A percentile compares a stretch with the other conserved stretches of the same genome.
Conservation (phyloP, 2,888 invertebrate genomes). For the Cerceris rybyensis region DNA sequence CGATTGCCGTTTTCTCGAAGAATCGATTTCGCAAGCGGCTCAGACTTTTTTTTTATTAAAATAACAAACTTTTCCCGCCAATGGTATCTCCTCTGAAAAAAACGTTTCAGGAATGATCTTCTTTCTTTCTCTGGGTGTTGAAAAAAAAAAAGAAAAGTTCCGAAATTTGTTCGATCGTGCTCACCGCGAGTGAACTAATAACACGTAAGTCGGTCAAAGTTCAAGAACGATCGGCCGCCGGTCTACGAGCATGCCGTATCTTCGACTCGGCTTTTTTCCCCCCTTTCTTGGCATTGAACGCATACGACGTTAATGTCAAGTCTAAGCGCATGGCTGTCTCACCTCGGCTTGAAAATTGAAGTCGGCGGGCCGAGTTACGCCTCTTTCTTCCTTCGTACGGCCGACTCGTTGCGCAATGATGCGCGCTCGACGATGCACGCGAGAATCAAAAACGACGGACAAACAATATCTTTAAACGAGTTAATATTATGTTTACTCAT, state of each 20-base stretch:
- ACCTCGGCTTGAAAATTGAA: constrained; percentile 30
- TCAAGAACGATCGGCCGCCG: constrained; percentile 27
- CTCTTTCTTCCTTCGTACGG: constrained; percentile 34
- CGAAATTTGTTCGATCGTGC: constrained; percentile 20
- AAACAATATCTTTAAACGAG: neutral
- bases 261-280: constrained; percentile 4
- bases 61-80: too few species aligned
- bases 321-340: constrained; percentile 19
- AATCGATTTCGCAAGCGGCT: too few species aligned
- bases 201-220: constrained; percentile 49
- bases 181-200: constrained; percentile 4
- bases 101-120: too few species aligned
- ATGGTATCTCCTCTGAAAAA: too few species aligned
- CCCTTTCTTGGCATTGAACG: constrained; percentile 31
- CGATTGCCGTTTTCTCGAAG: too few species aligned
- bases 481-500: too few species aligned
- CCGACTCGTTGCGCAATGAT: constrained; percentile 33
- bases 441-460: constrained; percentile 7
- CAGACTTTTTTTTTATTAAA: too few species aligned
- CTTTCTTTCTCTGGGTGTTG: neutral
- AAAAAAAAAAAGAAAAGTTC: constrained; percentile 20
- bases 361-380: constrained; percentile 24
- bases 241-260: constrained; percentile 18
- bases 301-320: constrained; percentile 37
- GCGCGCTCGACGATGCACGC: constrained; percentile 1